Conservation (phyloP, 1,140 invertebrate species). For the Archegozetes longisetosus region DNA sequence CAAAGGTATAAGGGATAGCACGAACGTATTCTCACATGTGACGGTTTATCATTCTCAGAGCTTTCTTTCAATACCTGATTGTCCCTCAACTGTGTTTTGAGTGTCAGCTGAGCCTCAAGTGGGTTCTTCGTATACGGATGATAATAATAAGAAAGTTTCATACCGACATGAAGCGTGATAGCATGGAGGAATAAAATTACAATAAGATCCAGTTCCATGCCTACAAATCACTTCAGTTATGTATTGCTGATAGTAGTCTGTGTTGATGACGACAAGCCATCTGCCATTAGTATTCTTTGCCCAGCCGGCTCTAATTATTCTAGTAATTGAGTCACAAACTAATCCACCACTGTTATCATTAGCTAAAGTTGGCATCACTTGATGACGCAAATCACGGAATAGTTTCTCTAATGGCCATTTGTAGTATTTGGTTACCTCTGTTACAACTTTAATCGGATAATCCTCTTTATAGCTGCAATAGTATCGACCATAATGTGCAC, state of each 20-base stretch:
- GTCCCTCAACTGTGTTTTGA: too few relatives aligned
- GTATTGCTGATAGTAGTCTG: constrained; percentile 22
- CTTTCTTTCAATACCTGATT: too few relatives aligned
- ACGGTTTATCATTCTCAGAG: too few relatives aligned
- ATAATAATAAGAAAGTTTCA: too few relatives aligned
- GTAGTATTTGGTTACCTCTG: constrained; percentile 21
- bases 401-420: constrained; percentile 25
- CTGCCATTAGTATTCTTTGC: constrained; percentile 24
- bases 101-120: too few relatives aligned
- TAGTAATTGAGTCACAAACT: constrained; percentile 25
- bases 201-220: constrained; percentile 18
- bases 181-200: constrained; percentile 24
- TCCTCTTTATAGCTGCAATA: constrained; percentile 23
- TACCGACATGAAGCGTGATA: constrained; percentile 23
- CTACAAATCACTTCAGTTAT: constrained; percentile 24
- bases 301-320: constrained; percentile 23
- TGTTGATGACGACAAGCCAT: constrained; percentile 25
- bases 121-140: too few relatives aligned
- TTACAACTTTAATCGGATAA: constrained; percentile 21
- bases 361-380: constrained; percentile 22
- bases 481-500: constrained; percentile 20
- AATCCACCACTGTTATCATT: constrained; percentile 20
- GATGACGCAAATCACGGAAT: constrained; percentile 20
- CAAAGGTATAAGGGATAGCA: too few relatives aligned
- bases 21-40: too few relatives aligned